Base-by-base conservation (phyloP, 2,888 invertebrate genomes). In the Dichetophora obliterata region DNA sequence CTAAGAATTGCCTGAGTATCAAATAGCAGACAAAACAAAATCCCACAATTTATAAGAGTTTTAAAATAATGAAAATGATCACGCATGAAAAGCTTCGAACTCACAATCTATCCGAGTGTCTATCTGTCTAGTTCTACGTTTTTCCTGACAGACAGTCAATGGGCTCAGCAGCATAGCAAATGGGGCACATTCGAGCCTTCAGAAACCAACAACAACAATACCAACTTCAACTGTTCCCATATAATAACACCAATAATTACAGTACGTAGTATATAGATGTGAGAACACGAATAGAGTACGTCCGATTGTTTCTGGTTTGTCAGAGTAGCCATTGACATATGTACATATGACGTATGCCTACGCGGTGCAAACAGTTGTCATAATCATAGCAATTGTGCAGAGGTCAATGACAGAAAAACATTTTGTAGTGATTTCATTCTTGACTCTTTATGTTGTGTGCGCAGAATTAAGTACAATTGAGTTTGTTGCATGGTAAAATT, bases 181-280 rank as follows among this genome's bases (percentile, higher is more conserved):
- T 52, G 19, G 43, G 5, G 66, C 43, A 59, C 57, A 59, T 31
- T 16, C 19, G 37, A 54, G 50, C 52, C 52, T 50, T 27, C 54
- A 50, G 69, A 70, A 54, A 70, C 52, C 24, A 52, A 27, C 52
- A 27, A 24, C 14, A 27, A 59, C 27, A 27, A 3, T 8, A 27
- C 24, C 27, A 14, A 19, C 27, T 0, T 5, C 59, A 27, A 59
- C 59, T 22, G 14, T 59, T 27, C 54, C 27, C 50, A 70, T 50
- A 70, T 70, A 70, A 70, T 70, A 50, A 52, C 54, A n/a, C 50
- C 69, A 70, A 70, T 70, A 70, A 70, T 70, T 70, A 70, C 24
- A 34, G n/a, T 22, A 5, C 14, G 14, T 11, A 66, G 19, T 19
- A n/a, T n/a, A n/a, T n/a, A n/a, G n/a, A n/a, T 34, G 52, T 24